These are phyloP conservation scores for Gallinago nigripennis DNA, from an alignment of 2,797 vertebrate genomes.

Conservation along the genomic window DNA sequence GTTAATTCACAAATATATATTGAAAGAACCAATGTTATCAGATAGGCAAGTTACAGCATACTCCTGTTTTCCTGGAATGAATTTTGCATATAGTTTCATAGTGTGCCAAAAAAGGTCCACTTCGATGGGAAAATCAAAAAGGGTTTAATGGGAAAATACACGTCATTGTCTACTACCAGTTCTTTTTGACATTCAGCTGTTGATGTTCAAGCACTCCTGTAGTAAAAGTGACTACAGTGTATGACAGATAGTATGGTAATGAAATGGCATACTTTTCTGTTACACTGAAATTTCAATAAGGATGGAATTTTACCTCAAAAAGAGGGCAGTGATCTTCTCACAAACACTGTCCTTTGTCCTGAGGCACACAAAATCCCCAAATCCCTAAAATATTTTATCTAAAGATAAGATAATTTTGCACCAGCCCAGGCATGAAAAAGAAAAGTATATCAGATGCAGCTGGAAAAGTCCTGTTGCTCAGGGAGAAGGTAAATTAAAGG, in stretches of 20 bases:
- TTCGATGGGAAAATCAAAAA: slow-evolving; percentile 11
- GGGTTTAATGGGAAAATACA: not conserved
- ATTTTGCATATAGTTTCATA: not conserved
- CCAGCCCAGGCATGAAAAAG: slow-evolving; percentile 58
- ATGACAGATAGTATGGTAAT: slow-evolving; percentile 29
- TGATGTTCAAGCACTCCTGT: not conserved
- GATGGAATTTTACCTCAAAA: slow-evolving; percentile 62
- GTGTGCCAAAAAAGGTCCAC: not conserved
- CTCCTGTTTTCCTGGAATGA: not conserved
- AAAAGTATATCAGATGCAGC: slow-evolving; percentile 65
- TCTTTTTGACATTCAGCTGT: not conserved
- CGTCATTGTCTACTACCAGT: not conserved
- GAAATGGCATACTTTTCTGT: slow-evolving; percentile 30
- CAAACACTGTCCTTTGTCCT: slow-evolving; percentile 75
- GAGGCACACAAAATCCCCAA: slow-evolving; percentile 77
- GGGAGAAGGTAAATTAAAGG: slow-evolving; percentile 79
- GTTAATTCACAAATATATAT: not conserved
- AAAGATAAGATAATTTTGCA: slow-evolving; percentile 75
- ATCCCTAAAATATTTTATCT: slow-evolving; percentile 80
- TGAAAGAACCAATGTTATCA: not conserved
- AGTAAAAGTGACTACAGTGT: not conserved
- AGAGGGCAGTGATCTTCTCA: slow-evolving; percentile 73
- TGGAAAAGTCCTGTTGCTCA: slow-evolving; percentile 70
- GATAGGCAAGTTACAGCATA: not conserved
- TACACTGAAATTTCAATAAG: slow-evolving; percentile 68